These are phyloP conservation scores for Mus pahari DNA, from an alignment of 2,113 vertebrate species.

Conservation along the genomic window DNA sequence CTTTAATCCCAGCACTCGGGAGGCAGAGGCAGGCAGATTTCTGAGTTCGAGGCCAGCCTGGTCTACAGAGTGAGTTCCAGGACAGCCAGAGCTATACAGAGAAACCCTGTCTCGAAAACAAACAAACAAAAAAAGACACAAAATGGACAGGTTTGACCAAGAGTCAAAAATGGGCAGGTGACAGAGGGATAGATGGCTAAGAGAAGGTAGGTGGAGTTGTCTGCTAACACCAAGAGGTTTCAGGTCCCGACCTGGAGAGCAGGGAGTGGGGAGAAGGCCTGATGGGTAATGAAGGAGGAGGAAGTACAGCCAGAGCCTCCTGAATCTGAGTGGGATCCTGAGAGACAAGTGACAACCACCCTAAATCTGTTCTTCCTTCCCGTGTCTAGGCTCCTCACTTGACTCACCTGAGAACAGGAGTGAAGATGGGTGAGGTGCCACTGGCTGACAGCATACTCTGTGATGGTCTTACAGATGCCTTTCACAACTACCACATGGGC, in stretches of 20 bases:
- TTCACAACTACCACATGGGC: conserved; percentile 96
- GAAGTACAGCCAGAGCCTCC: neutral
- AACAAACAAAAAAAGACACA: no score
- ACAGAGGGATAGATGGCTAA: neutral
- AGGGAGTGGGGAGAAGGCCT: neutral
- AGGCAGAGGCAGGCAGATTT: no score
- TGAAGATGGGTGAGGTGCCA: conserved; percentile 92
- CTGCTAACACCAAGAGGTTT: neutral
- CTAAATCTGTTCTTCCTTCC: neutral
- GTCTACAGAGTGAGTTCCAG: no score
- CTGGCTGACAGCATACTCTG: conserved; percentile 92
- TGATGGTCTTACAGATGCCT: conserved; percentile 96
- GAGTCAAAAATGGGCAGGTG: neutral
- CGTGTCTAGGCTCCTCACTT: conserved; percentile 92
- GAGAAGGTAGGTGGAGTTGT: neutral
- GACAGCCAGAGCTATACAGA: no score
- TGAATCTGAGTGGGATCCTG: neutral
- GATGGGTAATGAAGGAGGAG: neutral
- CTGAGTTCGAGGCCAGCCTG: no score
- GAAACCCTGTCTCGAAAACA: no score
- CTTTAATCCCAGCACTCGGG: no score
- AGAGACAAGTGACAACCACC: neutral
- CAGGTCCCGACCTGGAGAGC: neutral
- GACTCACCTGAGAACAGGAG: conserved; percentile 92
- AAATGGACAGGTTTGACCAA: neutral